These are phyloP conservation scores for Paratrypauchen microcephalus DNA, from an alignment of 2,797 vertebrate species.

Conservation along the genomic window DNA sequence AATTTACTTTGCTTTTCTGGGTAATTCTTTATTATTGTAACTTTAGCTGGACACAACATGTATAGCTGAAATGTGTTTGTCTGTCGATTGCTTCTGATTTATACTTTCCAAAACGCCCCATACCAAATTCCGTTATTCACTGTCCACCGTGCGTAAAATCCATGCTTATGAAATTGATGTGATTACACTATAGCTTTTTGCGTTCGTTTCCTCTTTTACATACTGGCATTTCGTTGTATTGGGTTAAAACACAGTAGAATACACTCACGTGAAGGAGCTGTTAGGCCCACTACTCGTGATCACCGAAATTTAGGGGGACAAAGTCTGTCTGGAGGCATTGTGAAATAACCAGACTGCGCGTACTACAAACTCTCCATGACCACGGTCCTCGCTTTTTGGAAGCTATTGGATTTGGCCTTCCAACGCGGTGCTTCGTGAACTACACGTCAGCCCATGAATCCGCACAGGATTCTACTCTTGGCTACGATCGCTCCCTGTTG, in stretches of 20 bases:
- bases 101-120: not conserved
- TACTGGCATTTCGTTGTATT: not conserved
- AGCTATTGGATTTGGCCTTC: not conserved
- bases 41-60: too few relatives aligned
- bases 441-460: not conserved
- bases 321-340: constrained; percentile 2
- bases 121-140: constrained; percentile 3
- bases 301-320: not conserved
- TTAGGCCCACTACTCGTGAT: not conserved
- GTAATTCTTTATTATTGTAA: not conserved
- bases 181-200: not conserved
- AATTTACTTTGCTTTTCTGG: not conserved
- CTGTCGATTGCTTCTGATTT: not conserved
- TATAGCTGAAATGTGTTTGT: not conserved
- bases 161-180: not conserved
- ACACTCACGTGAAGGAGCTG: not conserved
- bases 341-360: not conserved
- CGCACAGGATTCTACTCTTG: not conserved
- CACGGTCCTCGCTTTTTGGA: not conserved
- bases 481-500: not conserved
- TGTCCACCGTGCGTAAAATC: not conserved
- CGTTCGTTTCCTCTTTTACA: not conserved
- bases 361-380: not conserved
- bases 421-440: not conserved
- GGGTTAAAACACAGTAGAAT: not conserved